Percentiles rank a stretch among this genome's conserved stretches.
Evolutionary conservation across 2,888 invertebrate genomes (phyloP).

Genomic region (Arge pagana): DNA sequence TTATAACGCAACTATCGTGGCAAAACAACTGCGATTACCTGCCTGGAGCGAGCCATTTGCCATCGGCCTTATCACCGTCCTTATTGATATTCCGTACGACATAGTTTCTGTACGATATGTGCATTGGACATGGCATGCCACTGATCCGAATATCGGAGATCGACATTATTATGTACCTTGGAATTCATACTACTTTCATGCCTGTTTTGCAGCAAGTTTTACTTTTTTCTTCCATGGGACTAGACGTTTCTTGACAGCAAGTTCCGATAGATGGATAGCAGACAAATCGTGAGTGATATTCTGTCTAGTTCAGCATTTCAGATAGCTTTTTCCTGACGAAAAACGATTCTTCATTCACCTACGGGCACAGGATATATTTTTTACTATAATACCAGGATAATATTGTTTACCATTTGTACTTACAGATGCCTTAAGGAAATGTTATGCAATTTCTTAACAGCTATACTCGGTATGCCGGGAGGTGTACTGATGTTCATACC

Average conservation of each 20-base stretch:
- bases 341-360: constrained; percentile 1
- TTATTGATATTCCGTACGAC: constrained; percentile 80
- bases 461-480: constrained; percentile 72
- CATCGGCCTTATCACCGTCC: constrained; percentile 72
- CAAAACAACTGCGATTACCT: constrained; percentile 63
- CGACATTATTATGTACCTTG: constrained; percentile 83
- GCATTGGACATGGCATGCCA: constrained; percentile 86
- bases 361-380: background rate
- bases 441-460: constrained; percentile 63
- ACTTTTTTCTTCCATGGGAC: constrained; percentile 69
- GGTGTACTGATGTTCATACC: constrained; percentile 74
- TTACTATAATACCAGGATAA: background rate
- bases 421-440: constrained; percentile 62
- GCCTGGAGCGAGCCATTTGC: constrained; percentile 67
- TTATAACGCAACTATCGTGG: constrained; percentile 65
- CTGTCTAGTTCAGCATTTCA: constrained; percentile 2
- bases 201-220: constrained; percentile 74
- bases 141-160: constrained; percentile 72
- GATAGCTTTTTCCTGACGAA: too few relatives aligned
- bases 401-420: constrained; percentile 28
- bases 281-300: constrained; percentile 28
- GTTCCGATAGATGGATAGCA: constrained; percentile 63
- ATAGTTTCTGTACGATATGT: constrained; percentile 77
- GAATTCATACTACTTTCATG: constrained; percentile 84
- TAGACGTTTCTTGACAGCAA: constrained; percentile 62